Evolutionary conservation across 2,113 vertebrate genomes (phyloP), one percentile per base, ranked within the genome.

Genomic region (Amia ocellicauda): DNA sequence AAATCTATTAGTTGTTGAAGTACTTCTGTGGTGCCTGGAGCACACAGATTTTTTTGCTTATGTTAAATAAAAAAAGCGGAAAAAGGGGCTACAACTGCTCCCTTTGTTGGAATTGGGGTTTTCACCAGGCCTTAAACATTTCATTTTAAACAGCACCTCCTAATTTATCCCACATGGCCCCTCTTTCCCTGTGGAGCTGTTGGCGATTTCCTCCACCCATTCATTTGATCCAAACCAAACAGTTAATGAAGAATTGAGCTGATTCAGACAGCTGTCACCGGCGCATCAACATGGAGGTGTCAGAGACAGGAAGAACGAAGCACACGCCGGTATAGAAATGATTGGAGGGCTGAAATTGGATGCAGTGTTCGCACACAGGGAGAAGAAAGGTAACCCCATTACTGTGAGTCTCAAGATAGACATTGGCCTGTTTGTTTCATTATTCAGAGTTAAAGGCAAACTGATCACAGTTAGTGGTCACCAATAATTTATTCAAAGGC

Each of bases 131-230:
- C 69, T 68, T 70, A 71, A 76, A 66, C 52, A 76, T 65, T 73
- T 74, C 58, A 28, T 80, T 70, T 69, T 40, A 72, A 87, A 73
- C 60, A 72, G 77, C 73, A 68, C 81, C 70, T 75, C 78, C 76
- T 91, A 91, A 90, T 93, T 86, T 85, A 83, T 90, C 83, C 86
- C 90, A 90, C 84, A 90, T 91, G 90, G 74, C 45, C 62, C 42
- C 73, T 67, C 17, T 43, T 24, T 80, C 77, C 67, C 62, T 52
- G 16, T 20, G 63, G 73, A 76, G 55, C 54, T 69, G 69, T 84
- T 74, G 74, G 67, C 75, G 3, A 49, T 82, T 84, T 79, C 74
- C 67, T 75, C 72, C 49, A 42, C 56, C 63, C 62, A 75, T 81
- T 81, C 75, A 36, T 73, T 76, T 66, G 74, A 83, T 80, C 42